Percentiles rank a stretch among this genome's conserved stretches.
These are phyloP conservation scores for Antennarius maculatus DNA, from an alignment of 2,797 vertebrate genomes.

Conservation along the genomic window DNA sequence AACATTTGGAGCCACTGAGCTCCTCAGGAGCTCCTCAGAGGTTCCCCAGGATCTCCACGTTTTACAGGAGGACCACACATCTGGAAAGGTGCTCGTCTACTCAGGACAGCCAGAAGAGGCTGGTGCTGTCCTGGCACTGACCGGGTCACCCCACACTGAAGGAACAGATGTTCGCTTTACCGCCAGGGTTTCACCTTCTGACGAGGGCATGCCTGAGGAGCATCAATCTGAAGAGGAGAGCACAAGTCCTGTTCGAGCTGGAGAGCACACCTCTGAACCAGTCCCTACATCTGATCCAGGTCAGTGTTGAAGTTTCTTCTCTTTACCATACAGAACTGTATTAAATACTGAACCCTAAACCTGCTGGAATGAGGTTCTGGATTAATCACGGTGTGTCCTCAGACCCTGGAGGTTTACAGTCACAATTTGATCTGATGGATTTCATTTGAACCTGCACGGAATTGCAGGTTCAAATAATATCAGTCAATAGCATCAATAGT, in stretches of 20 bases:
- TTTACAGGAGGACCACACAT: conserved; percentile 32
- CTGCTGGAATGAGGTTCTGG: too few species aligned
- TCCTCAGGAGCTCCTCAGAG: conserved; percentile 21
- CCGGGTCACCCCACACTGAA: conserved; percentile 25
- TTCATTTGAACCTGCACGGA: too few species aligned
- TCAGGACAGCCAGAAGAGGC: conserved; percentile 35
- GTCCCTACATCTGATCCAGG: conserved; percentile 28
- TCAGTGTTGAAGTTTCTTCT: too few species aligned
- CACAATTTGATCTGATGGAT: too few species aligned
- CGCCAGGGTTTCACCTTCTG: conserved; percentile 1
- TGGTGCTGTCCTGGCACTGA: neutral
- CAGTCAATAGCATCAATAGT: too few species aligned
- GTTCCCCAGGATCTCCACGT: conserved; percentile 30
- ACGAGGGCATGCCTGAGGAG: conserved; percentile 20
- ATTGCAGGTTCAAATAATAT: too few species aligned
- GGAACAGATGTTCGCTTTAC: conserved; percentile 15
- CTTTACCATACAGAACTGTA: conserved; percentile 14
- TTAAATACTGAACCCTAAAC: too few species aligned
- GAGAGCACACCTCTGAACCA: conserved; percentile 20
- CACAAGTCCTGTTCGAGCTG: neutral
- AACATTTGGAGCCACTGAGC: conserved; percentile 35
- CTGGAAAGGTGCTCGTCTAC: conserved; percentile 23
- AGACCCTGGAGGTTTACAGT: too few species aligned
- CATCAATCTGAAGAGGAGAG: conserved; percentile 12
- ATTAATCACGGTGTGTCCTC: too few species aligned